These are phyloP conservation scores for Seladonia tumulorum DNA, from an alignment of 2,888 invertebrate genomes.

Conservation along the genomic window DNA sequence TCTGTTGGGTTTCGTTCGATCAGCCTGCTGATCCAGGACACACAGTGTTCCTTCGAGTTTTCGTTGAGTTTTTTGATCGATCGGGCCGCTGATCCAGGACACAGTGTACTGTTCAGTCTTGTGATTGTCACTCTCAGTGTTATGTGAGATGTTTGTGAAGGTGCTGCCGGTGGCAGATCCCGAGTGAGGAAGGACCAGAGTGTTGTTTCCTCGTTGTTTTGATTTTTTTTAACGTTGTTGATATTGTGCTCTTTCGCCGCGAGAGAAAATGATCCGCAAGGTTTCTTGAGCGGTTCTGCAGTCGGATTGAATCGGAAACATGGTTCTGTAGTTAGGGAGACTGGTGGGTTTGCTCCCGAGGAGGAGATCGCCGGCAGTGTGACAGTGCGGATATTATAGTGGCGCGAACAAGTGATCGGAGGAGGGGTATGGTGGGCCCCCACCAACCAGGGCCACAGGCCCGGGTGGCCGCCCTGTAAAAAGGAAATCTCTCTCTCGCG, in stretches of 20 bases:
- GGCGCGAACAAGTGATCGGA: constrained; percentile 34
- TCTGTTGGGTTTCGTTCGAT: neutral
- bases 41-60: no score
- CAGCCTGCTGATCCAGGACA: no score
- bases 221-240: no score
- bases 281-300: constrained; percentile 68
- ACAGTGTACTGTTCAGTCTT: neutral
- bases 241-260: neutral
- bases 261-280: constrained; percentile 74
- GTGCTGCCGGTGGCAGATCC: neutral
- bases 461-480: constrained; percentile 77
- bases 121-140: neutral
- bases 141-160: neutral
- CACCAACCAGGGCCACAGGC: constrained; percentile 77
- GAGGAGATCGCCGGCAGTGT: constrained; percentile 35
- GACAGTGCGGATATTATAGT: constrained; percentile 47
- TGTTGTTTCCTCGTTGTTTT: neutral
- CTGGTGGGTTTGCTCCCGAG: constrained; percentile 1
- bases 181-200: neutral
- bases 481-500: constrained; percentile 66
- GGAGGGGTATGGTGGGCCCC: constrained; percentile 78
- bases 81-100: neutral
- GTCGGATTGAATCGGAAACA: constrained; percentile 6
- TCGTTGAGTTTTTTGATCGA: neutral
- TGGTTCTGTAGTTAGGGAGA: constrained; percentile 35